Evolutionary conservation across 2,113 vertebrate species (phyloP), one percentile per base, ranked within the genome.

Genomic region (Trogon melanurus): DNA sequence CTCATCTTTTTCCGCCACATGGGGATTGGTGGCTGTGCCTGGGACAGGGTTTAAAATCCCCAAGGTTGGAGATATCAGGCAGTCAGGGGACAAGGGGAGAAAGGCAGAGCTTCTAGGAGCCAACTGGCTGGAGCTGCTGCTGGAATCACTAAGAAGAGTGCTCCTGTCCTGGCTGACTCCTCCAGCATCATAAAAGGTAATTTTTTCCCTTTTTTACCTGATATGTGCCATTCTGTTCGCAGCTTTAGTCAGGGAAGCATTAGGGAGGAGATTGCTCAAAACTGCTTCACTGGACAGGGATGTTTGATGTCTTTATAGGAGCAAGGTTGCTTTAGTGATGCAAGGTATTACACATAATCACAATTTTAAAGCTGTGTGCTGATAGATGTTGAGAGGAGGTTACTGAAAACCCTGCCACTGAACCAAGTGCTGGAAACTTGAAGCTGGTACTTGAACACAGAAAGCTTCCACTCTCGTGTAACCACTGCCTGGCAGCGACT

Each of bases 1-100:
- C 95, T 97, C 97, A 97, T 96, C 96, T 91, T 85, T 84, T 98
- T 97, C 97, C 87, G 26, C 95, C 95, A 82, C 60, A 8, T 22
- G 3, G 80, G 48, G 97, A 97, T 97, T 97, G 98, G 97, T 76
- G 91, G 94, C 83, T 10, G 15, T 56, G 73, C 69, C 92, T 80
- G 87, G 62, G 91, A 91, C 91, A 97, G 96, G 90, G 92, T 98
- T 98, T 98, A 98, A 98, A 98, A 98, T 95, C 98, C 64, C 53
- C 1, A 34, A 87, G 93, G 48, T 30, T 22, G 21, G 73, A 78
- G 92, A 51, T 93, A 91, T 89, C 86, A 95, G 89, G 92, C 97
- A 97, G 94, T 69, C 79, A 53, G 47, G 45, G 73, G 47, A 90
- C 64, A 1, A 70, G 57, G 48, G 38, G 27, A 90, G 73, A 89